phyloP scores from a whole-genome alignment of 1,140 invertebrate genomes.

The Hormaphis cornu region DNA sequence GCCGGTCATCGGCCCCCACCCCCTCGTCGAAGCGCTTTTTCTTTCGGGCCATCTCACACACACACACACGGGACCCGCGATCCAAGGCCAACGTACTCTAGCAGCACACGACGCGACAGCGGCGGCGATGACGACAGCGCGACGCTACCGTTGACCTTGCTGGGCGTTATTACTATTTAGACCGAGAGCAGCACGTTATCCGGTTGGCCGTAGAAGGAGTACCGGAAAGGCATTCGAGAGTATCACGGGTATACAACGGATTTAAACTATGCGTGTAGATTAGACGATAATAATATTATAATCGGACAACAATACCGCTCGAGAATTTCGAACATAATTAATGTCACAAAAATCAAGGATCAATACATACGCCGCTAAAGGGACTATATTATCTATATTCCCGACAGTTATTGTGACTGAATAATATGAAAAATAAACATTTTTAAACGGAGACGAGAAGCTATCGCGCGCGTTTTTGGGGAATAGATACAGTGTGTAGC shows the following conservation, averaged over 20 bases:
- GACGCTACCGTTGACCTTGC: constrained; percentile 28
- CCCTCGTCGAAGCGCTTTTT: constrained; percentile 30
- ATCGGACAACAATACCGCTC: too few species aligned
- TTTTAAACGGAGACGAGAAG: neutral
- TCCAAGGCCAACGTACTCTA: constrained; percentile 27
- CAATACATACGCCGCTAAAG: too few species aligned
- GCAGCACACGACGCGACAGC: constrained; percentile 3
- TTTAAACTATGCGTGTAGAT: too few species aligned
- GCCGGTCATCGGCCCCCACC: constrained; percentile 29
- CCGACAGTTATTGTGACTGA: too few species aligned
- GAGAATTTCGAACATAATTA: too few species aligned
- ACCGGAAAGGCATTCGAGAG: neutral
- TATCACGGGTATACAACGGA: neutral
- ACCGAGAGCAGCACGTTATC: too few species aligned
- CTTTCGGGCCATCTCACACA: neutral
- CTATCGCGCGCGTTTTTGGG: neutral
- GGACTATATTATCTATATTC: too few species aligned
- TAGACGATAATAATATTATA: neutral
- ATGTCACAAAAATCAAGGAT: too few species aligned
- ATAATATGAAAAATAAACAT: too few species aligned
- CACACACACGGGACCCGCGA: neutral
- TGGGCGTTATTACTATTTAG: neutral
- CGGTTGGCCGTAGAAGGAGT: constrained; percentile 4
- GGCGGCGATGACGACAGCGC: neutral
- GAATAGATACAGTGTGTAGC: neutral